Evolutionary conservation across 1,140 invertebrate genomes (phyloP).

Genomic region (Heliconius melpomene): DNA sequence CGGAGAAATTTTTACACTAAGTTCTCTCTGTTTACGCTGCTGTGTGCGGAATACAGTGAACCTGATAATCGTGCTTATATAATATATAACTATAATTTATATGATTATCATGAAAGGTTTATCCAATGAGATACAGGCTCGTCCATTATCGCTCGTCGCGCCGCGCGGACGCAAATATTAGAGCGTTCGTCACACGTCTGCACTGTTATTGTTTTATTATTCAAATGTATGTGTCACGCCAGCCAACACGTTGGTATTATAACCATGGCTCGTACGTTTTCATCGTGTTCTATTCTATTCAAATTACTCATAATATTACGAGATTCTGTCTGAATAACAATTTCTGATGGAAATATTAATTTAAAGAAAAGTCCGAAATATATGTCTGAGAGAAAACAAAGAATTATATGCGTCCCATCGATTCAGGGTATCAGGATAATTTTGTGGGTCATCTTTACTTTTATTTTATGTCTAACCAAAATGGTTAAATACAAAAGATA

Average conservation of each 20-base stretch:
- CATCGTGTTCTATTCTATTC: conserved; percentile 1
- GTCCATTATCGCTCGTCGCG: neutral
- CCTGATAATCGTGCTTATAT: no score
- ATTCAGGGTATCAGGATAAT: no score
- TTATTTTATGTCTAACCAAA: no score
- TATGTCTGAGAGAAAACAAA: no score
- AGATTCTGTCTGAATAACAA: neutral
- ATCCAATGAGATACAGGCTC: neutral
- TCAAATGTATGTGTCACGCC: conserved; percentile 33
- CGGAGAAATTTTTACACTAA: no score
- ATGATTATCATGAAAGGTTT: neutral
- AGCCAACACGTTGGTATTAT: neutral
- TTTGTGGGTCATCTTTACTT: no score
- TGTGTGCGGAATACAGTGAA: no score
- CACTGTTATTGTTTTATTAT: conserved; percentile 38
- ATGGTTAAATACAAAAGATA: no score
- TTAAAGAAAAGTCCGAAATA: no score
- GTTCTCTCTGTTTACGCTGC: no score
- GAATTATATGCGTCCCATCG: no score
- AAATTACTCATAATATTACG: neutral
- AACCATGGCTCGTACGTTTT: neutral
- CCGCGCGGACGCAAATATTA: conserved; percentile 24
- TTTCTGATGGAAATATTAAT: no score
- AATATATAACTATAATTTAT: neutral
- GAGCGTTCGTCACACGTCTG: conserved; percentile 26